Conservation (phyloP, 1,140 invertebrate species). For the Drosophila hydei region DNA sequence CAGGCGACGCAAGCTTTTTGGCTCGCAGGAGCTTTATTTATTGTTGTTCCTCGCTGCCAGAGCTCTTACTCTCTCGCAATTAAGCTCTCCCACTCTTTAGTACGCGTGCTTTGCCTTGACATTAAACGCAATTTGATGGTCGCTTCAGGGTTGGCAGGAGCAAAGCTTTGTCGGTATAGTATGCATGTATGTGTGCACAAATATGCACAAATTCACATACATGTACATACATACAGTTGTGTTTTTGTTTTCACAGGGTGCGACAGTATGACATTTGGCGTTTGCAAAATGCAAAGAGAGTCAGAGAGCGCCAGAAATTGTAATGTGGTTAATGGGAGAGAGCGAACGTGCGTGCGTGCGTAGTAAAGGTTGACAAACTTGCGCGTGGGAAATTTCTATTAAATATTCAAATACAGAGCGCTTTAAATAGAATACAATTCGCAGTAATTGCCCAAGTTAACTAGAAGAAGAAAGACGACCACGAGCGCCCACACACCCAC, state of each 20-base stretch:
- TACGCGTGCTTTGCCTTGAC: constrained; percentile 41
- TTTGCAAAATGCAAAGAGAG: constrained; percentile 30
- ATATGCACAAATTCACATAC: not conserved
- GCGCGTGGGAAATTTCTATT: constrained; percentile 67
- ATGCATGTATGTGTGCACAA: not conserved
- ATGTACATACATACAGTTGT: not conserved
- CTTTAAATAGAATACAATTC: constrained; percentile 57
- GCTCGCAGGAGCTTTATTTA: constrained; percentile 44
- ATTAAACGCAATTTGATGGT: constrained; percentile 47
- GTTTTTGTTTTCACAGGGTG: constrained; percentile 27
- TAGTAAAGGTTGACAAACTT: constrained; percentile 32
- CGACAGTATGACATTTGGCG: constrained; percentile 44
- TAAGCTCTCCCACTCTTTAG: not conserved
- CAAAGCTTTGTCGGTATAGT: constrained; percentile 25
- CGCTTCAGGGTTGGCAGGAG: constrained; percentile 44
- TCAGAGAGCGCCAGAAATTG: not conserved
- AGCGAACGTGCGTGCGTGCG: constrained; percentile 15
- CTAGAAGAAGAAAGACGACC: constrained; percentile 2
- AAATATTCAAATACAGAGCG: constrained; percentile 68
- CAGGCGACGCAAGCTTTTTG: constrained; percentile 24
- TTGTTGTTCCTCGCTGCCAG: not conserved
- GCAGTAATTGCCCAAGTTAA: constrained; percentile 52
- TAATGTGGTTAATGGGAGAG: too few species aligned
- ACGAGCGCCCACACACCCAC: constrained; percentile 18
- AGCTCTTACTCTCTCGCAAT: not conserved